Conservation (phyloP, 1,140 invertebrate genomes). For the Brachionus paranguensis region DNA sequence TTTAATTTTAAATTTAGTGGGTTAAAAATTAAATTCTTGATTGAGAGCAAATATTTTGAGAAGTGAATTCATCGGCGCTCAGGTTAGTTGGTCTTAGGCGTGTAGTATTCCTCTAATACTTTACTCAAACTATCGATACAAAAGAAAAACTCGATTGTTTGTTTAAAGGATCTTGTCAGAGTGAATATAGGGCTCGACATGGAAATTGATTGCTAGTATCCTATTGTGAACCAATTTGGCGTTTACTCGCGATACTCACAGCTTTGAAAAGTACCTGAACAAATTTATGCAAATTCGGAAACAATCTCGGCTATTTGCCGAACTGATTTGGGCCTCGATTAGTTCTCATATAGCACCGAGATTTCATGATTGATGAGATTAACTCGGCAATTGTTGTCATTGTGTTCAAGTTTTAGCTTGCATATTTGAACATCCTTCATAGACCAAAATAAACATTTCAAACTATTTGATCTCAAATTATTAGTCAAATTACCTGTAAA, state of each 20-base stretch:
- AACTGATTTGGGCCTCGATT: background rate
- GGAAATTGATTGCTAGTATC: background rate
- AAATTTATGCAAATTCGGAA: background rate
- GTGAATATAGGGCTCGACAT: background rate
- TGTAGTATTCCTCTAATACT: background rate
- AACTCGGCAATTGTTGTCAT: background rate
- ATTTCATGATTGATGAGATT: background rate
- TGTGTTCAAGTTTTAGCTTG: background rate
- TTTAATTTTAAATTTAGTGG: slow-evolving; percentile 16
- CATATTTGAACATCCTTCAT: background rate
- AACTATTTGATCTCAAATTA: background rate
- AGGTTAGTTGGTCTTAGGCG: background rate
- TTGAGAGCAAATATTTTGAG: slow-evolving; percentile 8
- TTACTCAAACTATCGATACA: background rate
- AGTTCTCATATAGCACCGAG: background rate
- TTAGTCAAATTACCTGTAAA: background rate
- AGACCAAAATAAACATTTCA: background rate
- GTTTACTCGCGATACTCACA: background rate
- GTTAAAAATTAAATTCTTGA: slow-evolving; percentile 27
- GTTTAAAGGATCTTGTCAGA: background rate
- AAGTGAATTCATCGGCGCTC: background rate
- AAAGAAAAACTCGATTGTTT: background rate
- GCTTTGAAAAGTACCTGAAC: background rate
- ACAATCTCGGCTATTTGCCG: background rate
- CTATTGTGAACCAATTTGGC: background rate